Evolutionary conservation across 2,113 vertebrate species (phyloP), one percentile per base, ranked within the genome.

Genomic region (Erinaceus europaeus): DNA sequence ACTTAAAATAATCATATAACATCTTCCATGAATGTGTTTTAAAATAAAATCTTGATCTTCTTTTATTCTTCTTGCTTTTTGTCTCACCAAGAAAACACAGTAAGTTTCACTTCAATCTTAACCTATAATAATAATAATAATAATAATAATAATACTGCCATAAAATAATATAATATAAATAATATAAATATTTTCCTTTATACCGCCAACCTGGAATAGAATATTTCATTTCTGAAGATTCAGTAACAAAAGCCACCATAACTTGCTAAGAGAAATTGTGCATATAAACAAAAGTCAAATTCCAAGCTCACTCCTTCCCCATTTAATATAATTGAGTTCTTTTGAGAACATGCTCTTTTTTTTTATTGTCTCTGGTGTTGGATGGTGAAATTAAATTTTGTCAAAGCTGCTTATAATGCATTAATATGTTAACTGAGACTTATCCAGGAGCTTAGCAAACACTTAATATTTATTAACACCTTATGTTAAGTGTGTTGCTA

Each of bases 301-400:
- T 91, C 42, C 88, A 84, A 88, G 2, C 21, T 57, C 14, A 1
- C n/a, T n/a, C n/a, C n/a, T n/a, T 75, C 2, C 5, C 20, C 0
- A 52, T 68, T 15, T 71, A 18, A 38, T 46, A 57, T 50, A 25
- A 71, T 12, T 2, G 0, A 73, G 27, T 68, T n/a, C 21, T n/a
- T 82, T 90, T 10, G 4, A 40, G n/a, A 87, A 64, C 0, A 23
- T 27, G 4, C 0, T 84, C 13, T 87, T 27, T 73, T 57, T 48
- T 73, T 57, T 84, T 84, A 57, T 15, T 77, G n/a, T n/a, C n/a
- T 11, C 18, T 50, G 68, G n/a, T 59, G 29, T 2, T 86, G 5
- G n/a, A n/a, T 74, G 17, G 6, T 77, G 15, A 86, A 69, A 89
- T 85, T 17, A 71, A 67, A 25, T 82, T 69, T 55, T 77, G 75